A percentile compares a stretch with the other conserved stretches of the same genome.
Evolutionary conservation across 2,797 vertebrate genomes (phyloP).

Genomic region (Toxotes lorentzi): DNA sequence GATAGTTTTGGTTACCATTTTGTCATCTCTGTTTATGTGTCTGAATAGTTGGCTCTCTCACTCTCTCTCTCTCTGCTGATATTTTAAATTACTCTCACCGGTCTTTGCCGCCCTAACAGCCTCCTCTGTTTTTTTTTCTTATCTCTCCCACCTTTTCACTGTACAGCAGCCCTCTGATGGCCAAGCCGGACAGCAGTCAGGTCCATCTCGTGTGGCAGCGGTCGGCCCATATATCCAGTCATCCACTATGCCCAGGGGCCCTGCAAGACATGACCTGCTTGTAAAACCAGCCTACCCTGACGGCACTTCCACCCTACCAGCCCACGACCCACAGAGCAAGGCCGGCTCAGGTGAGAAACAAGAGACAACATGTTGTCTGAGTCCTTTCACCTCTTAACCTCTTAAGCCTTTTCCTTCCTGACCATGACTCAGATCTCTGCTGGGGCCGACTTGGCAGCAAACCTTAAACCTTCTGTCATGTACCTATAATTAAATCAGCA

Average conservation of each 20-base stretch:
- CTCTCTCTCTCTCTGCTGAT: background rate
- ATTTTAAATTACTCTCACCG: background rate
- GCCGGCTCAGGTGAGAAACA: slow-evolving; percentile 70
- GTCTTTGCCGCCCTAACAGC: background rate
- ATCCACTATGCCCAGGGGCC: slow-evolving; percentile 93
- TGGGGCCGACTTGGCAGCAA: background rate
- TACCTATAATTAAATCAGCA: background rate
- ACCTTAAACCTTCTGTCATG: background rate
- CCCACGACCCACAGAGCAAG: slow-evolving; percentile 83
- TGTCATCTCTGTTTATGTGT: background rate
- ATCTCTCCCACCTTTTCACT: background rate
- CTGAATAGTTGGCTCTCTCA: background rate
- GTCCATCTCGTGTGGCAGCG: slow-evolving; percentile 93
- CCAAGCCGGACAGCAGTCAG: slow-evolving; percentile 85
- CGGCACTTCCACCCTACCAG: slow-evolving; percentile 84
- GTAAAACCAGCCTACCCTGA: slow-evolving; percentile 93
- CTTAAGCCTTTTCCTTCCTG: background rate
- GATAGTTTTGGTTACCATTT: slow-evolving; percentile 2
- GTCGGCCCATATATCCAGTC: slow-evolving; percentile 98
- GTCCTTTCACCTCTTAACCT: slow-evolving; percentile 7
- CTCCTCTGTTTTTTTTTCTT: background rate
- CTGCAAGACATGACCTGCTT: slow-evolving; percentile 90
- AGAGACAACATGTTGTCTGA: background rate
- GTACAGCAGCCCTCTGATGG: slow-evolving; percentile 90
- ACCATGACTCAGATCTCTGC: slow-evolving; percentile 2